A percentile compares a stretch with the other conserved stretches of the same genome.
phyloP scores from a whole-genome alignment of 2,888 invertebrate species.

The Ditula angustiorana region DNA sequence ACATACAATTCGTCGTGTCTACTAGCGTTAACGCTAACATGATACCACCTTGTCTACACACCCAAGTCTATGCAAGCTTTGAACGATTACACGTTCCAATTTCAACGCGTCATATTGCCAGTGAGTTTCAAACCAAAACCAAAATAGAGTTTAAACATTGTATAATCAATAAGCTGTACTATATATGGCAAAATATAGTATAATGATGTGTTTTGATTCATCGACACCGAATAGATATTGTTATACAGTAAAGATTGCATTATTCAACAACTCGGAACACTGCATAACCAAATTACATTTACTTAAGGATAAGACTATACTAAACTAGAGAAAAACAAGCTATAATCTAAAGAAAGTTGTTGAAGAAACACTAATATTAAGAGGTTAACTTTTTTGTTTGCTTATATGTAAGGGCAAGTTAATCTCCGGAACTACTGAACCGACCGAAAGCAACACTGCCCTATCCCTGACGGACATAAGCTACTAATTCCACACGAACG shows the following conservation, averaged over 20 bases:
- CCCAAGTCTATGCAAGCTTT: no score
- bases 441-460: no score
- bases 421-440: no score
- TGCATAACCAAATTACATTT: not conserved
- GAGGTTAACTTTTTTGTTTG: no score
- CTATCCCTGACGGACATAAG: no score
- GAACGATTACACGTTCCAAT: not conserved
- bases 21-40: no score
- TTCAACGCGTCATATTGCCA: not conserved
- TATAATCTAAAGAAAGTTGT: not conserved
- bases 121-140: not conserved
- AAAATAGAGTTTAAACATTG: not conserved
- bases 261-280: not conserved
- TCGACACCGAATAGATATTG: slow-evolving; percentile 23
- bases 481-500: no score
- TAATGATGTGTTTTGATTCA: slow-evolving; percentile 36
- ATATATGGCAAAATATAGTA: not conserved
- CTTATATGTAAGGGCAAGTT: no score
- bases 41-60: no score
- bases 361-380: no score
- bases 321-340: no score
- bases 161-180: not conserved
- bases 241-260: not conserved
- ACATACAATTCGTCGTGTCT: no score
- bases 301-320: not conserved